Conservation (phyloP, 64 coral and sea anemone species). For the Astreopora myriophthalma region DNA sequence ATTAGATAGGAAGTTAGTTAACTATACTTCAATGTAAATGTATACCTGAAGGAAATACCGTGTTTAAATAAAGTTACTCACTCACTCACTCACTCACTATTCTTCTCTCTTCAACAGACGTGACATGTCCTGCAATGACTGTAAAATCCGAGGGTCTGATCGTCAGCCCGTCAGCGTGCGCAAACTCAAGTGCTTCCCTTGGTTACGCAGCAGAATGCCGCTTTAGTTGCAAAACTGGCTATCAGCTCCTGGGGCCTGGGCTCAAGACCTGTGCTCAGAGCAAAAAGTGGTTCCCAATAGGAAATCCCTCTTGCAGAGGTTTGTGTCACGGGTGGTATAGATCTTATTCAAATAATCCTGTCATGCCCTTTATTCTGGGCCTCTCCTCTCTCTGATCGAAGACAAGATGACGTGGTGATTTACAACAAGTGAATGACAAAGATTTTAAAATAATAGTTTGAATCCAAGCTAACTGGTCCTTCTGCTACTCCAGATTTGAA, state of each 20-base stretch:
- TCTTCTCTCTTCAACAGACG: background rate
- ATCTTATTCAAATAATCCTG: background rate
- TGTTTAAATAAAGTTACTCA: no score
- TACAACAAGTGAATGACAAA: background rate
- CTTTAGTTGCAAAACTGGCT: constrained; percentile 28
- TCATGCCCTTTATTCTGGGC: background rate
- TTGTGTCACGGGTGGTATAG: background rate
- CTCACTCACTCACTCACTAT: no score
- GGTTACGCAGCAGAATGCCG: constrained; percentile 16
- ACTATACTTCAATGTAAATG: no score
- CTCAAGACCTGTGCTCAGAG: constrained; percentile 24
- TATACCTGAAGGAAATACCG: no score
- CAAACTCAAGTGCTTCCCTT: background rate
- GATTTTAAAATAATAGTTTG: background rate
- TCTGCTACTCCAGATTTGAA: background rate
- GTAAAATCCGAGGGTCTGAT: constrained; percentile 22
- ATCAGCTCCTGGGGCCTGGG: constrained; percentile 27
- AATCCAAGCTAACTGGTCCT: background rate
- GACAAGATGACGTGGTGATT: background rate
- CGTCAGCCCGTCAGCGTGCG: background rate
- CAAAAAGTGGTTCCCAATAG: constrained; percentile 24
- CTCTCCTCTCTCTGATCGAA: background rate
- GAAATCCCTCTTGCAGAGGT: constrained; percentile 61
- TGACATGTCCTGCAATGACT: constrained; percentile 9
- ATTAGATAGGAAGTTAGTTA: no score